Percentiles rank a stretch among this genome's conserved stretches.
phyloP scores from a whole-genome alignment of 2,888 invertebrate species.

The Cordilura impudica region DNA sequence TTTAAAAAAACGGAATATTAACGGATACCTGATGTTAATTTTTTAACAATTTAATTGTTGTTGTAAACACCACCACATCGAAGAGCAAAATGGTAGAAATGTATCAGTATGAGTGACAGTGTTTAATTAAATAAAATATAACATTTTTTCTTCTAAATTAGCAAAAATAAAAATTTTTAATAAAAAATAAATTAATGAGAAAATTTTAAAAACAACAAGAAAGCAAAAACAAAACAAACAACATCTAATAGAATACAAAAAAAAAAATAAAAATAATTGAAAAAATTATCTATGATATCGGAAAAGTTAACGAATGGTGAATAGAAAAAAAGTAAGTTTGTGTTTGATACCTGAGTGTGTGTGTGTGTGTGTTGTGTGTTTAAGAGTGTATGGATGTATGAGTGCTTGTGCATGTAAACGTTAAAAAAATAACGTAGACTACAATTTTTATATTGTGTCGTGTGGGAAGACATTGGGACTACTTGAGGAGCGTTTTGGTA shows the following conservation, averaged over 20 bases:
- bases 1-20: conserved; percentile 57
- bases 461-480: conserved; percentile 78
- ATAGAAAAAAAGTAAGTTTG: conserved; percentile 53
- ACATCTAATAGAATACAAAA: not conserved
- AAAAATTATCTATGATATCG: conserved; percentile 50
- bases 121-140: conserved; percentile 19
- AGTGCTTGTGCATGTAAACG: conserved; percentile 43
- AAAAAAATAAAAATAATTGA: not conserved
- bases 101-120: conserved; percentile 23
- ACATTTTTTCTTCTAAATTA: not conserved
- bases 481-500: conserved; percentile 78
- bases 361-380: conserved; percentile 38
- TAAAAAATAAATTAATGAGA: not conserved
- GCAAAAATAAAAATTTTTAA: not conserved
- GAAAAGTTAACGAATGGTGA: conserved; percentile 31
- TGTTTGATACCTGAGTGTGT: conserved; percentile 53
- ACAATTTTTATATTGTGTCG: conserved; percentile 65
- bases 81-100: conserved; percentile 22
- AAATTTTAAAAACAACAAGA: not conserved
- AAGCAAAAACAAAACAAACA: not conserved
- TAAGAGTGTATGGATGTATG: conserved; percentile 59
- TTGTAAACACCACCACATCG: conserved; percentile 40
- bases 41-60: conserved; percentile 11
- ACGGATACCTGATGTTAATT: conserved; percentile 16
- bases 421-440: conserved; percentile 58